phyloP scores from a whole-genome alignment of 2,113 vertebrate species.

The Accipiter virgatus region DNA sequence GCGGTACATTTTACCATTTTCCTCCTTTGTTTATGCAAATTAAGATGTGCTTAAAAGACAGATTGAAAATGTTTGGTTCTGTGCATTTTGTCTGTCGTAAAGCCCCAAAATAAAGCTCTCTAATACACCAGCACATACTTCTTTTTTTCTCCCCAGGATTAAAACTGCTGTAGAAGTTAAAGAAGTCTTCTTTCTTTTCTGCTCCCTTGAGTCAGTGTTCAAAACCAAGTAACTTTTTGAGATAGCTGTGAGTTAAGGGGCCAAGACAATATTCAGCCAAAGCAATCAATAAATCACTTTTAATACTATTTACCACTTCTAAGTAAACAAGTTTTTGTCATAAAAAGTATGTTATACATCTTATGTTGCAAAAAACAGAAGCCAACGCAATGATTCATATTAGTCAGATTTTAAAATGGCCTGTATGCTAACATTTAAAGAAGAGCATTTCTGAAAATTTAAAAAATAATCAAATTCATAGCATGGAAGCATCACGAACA shows the following conservation, averaged over 20 bases:
- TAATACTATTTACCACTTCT: neutral
- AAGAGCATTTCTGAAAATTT: neutral
- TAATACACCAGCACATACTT: neutral
- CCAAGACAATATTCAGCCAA: neutral
- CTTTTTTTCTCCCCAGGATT: neutral
- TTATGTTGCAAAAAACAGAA: neutral
- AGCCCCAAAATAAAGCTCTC: neutral
- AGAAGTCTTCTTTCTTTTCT: neutral
- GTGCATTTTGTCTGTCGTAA: neutral
- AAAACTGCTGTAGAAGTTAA: neutral
- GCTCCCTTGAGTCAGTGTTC: neutral
- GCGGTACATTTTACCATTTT: slow-evolving; percentile 30
- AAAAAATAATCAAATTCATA: neutral
- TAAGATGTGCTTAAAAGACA: neutral
- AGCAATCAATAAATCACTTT: neutral
- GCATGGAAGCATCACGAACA: neutral
- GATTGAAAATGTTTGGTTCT: neutral
- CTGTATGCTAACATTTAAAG: neutral
- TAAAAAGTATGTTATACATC: neutral
- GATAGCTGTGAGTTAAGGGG: neutral
- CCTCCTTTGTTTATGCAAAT: slow-evolving; percentile 37
- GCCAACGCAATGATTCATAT: neutral
- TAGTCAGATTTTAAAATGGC: neutral
- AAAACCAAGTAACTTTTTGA: slow-evolving; percentile 1
- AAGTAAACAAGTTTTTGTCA: neutral